Base-by-base conservation (phyloP, 2,113 vertebrate genomes). In the Salvelinus sp. region DNA sequence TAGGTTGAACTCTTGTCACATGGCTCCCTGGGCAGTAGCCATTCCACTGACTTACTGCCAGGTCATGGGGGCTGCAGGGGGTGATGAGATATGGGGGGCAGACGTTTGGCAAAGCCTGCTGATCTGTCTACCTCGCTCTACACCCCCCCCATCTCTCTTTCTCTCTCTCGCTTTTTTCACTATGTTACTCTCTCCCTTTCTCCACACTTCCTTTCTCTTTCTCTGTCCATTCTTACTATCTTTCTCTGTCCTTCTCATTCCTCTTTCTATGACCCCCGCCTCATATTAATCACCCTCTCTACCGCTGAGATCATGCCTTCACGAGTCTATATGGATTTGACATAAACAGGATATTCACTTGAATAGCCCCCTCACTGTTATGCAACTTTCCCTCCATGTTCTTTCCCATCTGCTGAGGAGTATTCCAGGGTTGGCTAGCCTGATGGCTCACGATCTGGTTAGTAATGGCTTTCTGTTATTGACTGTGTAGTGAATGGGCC, bases 1-100 rank as follows among this genome's bases (percentile, higher is more conserved):
- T 72, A 60, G 73, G 69, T 74, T 64, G 74, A 82, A 79, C 72
- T 73, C 82, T 65, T 81, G 86, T 88, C 85, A 83, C 60, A 71
- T 38, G 70, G 74, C 54, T 85, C 79, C 75, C 72, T 64, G 79
- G 81, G 76, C 74, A 72, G 72, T 58, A 54, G 76, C 83, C 72
- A 60, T 80, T 76, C 67, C 76, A 0, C 71, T 71, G 80, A 74
- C 81, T 73, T 82, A 78, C 75, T 81, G 76, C 69, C 69, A 73
- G 82, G 66, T 84, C 79, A 82, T 27, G n/a, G 63, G 54, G 85
- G 76, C n/a, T 30, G 48, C 44, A 77, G 50, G 70, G 38, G 25
- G 30, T 18, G 13, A 10, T 72, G 44, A 50, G 73, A 20, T n/a
- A 22, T 69, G n/a, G 27, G 30, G 28, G 38, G 38, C 66, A 68